Percentiles rank a stretch among this genome's conserved stretches.
Conservation (phyloP, 2,113 vertebrate genomes). For the Campylomormyrus tamandua region DNA sequence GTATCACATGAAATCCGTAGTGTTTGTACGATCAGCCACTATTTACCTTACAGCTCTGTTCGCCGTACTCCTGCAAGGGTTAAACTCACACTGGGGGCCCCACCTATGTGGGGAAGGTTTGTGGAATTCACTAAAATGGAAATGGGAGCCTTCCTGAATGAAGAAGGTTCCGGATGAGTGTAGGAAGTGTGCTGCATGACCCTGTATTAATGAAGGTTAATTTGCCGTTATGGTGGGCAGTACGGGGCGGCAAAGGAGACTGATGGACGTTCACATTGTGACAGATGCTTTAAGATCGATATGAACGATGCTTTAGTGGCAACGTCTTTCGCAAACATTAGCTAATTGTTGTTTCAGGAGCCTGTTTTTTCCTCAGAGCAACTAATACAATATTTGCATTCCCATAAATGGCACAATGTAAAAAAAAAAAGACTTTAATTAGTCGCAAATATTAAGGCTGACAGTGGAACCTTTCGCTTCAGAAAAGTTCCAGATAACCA, state of each 20-base stretch:
- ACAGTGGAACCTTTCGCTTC: neutral
- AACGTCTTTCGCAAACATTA: neutral
- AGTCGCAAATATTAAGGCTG: neutral
- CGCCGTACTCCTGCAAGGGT: neutral
- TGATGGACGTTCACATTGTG: constrained; percentile 28
- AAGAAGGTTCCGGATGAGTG: constrained; percentile 28
- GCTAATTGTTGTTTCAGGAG: neutral
- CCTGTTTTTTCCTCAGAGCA: neutral
- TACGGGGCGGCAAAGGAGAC: constrained; percentile 13
- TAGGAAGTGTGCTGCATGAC: constrained; percentile 43
- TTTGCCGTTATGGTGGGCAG: constrained; percentile 19
- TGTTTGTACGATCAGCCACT: neutral
- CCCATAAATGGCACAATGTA: neutral
- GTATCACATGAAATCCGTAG: neutral
- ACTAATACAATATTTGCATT: neutral
- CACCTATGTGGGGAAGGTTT: neutral
- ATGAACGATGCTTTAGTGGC: constrained; percentile 21
- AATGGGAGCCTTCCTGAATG: constrained; percentile 22
- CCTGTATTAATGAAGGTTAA: constrained; percentile 18
- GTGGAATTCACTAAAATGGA: neutral
- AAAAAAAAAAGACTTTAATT: neutral
- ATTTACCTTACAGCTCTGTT: neutral
- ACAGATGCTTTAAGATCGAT: constrained; percentile 42
- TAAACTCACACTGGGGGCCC: neutral
- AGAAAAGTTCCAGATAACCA: neutral